phyloP scores from a whole-genome alignment of 2,113 vertebrate genomes.

The Colossoma macropomum region DNA sequence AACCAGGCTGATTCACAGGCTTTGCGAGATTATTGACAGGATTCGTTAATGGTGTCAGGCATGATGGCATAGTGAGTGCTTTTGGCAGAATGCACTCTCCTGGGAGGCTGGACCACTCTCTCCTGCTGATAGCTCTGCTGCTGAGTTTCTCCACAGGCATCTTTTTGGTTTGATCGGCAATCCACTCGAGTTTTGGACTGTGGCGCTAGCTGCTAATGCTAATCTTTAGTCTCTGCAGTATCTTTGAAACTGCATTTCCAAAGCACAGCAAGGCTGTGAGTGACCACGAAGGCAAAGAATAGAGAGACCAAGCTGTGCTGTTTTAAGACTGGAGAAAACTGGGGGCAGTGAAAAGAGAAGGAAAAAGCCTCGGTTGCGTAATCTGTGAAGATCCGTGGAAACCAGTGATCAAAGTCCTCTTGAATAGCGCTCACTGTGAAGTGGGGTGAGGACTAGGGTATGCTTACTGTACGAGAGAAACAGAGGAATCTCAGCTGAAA shows the following conservation, averaged over 20 bases:
- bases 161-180: slow-evolving; percentile 17
- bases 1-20: background rate
- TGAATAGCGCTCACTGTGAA: background rate
- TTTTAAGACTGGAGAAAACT: background rate
- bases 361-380: background rate
- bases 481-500: background rate
- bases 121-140: background rate
- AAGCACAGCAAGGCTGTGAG: background rate
- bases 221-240: background rate
- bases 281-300: background rate
- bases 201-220: background rate
- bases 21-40: background rate
- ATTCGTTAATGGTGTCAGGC: background rate
- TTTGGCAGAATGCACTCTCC: slow-evolving; percentile 7
- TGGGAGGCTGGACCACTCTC: background rate
- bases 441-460: background rate
- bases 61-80: background rate
- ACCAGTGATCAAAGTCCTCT: slow-evolving; percentile 5
- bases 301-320: background rate
- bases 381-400: background rate
- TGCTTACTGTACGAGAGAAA: background rate
- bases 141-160: background rate
- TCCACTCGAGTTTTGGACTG: background rate
- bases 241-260: background rate
- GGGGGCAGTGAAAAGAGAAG: background rate